Evolutionary conservation across 2,797 vertebrate genomes (phyloP).

Genomic region (Spinus olivaceus): DNA sequence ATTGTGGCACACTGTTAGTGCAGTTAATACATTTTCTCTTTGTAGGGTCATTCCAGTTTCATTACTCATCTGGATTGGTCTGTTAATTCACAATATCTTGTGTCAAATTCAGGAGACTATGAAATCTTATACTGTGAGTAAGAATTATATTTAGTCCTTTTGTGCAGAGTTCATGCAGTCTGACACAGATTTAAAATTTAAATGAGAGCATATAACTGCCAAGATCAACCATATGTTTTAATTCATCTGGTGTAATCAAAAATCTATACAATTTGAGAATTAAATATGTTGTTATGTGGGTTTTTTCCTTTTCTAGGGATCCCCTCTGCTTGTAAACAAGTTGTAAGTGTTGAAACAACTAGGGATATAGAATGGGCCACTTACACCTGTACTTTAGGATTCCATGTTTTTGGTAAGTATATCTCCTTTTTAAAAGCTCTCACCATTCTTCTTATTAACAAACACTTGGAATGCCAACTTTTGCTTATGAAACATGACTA

Average conservation of each 20-base stretch:
- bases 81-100: conserved; percentile 92
- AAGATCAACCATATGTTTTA: conserved; percentile 43
- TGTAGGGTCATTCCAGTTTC: conserved; percentile 97
- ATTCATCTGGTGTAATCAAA: conserved; percentile 29
- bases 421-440: not conserved
- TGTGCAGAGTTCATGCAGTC: not conserved
- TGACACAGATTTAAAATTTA: conserved; percentile 36
- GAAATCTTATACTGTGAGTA: conserved; percentile 98
- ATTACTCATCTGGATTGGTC: conserved; percentile 99
- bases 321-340: conserved; percentile 95
- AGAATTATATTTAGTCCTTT: conserved; percentile 38
- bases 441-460: conserved; percentile 1
- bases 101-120: conserved; percentile 98
- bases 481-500: conserved; percentile 24
- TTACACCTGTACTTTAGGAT: conserved; percentile 91
- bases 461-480: not conserved
- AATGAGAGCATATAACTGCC: conserved; percentile 2
- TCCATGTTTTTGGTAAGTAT: conserved; percentile 92
- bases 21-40: conserved; percentile 1
- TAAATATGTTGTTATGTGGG: not conserved
- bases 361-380: conserved; percentile 92
- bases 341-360: conserved; percentile 93
- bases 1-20: not conserved
- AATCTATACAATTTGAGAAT: not conserved
- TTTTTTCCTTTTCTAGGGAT: conserved; percentile 79